Percentiles rank a stretch among this genome's conserved stretches.
phyloP scores from a whole-genome alignment of 2,113 vertebrate species.

The Rhabdomys dilectus region DNA sequence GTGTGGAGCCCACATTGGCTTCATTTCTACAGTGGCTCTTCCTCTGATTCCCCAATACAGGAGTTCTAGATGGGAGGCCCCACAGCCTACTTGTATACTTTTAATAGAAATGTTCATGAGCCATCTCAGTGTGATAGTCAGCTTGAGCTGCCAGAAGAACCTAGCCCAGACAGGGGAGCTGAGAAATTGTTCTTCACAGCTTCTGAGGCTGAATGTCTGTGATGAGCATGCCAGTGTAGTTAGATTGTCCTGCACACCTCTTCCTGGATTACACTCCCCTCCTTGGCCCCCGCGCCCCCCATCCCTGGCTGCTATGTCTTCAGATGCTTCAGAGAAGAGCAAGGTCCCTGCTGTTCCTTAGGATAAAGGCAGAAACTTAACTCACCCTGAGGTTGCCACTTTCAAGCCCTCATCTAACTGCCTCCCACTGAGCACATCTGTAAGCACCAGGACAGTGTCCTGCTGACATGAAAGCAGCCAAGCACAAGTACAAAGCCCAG shows the following conservation, averaged over 20 bases:
- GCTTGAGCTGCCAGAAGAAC: background rate
- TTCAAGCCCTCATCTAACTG: background rate
- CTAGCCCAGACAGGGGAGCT: background rate
- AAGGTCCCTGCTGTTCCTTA: background rate
- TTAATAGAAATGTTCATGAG: background rate
- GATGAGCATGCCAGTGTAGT: background rate
- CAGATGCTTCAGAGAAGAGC: background rate
- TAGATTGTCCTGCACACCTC: background rate
- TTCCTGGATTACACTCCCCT: background rate
- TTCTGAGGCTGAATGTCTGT: background rate
- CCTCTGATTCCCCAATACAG: background rate
- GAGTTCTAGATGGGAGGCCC: background rate
- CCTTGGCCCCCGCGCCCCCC: accelerated
- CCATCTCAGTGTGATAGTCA: background rate
- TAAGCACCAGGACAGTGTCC: background rate
- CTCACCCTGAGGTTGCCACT: background rate
- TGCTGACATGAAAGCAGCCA: background rate
- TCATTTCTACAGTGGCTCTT: background rate
- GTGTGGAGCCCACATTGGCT: background rate
- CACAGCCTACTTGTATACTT: background rate
- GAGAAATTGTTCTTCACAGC: background rate
- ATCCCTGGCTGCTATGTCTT: background rate
- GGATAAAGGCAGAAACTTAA: background rate
- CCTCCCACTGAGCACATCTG: background rate
- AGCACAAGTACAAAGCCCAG: background rate